Conservation (phyloP, 2,797 vertebrate species). For the Poecilia velifera region DNA sequence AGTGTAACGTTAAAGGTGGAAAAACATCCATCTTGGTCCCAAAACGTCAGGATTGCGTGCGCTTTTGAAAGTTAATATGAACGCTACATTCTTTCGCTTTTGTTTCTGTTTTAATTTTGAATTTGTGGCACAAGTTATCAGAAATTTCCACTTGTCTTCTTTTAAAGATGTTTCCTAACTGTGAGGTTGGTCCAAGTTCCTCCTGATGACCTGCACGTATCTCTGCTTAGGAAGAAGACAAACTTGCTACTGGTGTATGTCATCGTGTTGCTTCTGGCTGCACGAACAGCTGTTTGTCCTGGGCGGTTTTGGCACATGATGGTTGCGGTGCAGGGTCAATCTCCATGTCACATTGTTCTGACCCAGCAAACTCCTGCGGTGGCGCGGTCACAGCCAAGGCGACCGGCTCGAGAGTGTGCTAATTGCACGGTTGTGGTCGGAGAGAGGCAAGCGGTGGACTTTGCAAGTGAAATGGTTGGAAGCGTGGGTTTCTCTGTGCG, state of each 20-base stretch:
- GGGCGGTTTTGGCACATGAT: slow-evolving; percentile 64
- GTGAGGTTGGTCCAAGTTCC: background rate
- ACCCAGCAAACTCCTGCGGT: slow-evolving; percentile 64
- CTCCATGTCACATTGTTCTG: slow-evolving; percentile 65
- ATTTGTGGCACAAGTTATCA: background rate
- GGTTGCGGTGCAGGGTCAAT: slow-evolving; percentile 67
- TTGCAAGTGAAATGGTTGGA: slow-evolving; percentile 40
- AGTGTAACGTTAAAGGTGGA: background rate
- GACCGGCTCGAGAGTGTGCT: slow-evolving; percentile 66
- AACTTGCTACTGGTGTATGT: slow-evolving; percentile 33
- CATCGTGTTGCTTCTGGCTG: slow-evolving; percentile 55
- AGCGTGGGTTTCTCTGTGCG: slow-evolving; percentile 41
- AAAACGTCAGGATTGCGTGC: background rate
- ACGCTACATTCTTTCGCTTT: background rate
- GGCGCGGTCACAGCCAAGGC: slow-evolving; percentile 50
- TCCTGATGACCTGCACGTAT: slow-evolving; percentile 18
- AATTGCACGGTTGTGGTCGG: slow-evolving; percentile 70
- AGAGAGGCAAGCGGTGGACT: slow-evolving; percentile 54
- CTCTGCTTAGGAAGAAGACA: slow-evolving; percentile 1
- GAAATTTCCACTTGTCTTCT: slow-evolving; percentile 40
- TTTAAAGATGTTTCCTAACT: slow-evolving; percentile 14
- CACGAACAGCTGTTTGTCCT: slow-evolving; percentile 71
- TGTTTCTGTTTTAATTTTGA: slow-evolving; percentile 15
- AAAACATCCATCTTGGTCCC: background rate
- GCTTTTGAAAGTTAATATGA: background rate